phyloP scores from a whole-genome alignment of 2,797 vertebrate genomes.

The Sparus aurata region DNA sequence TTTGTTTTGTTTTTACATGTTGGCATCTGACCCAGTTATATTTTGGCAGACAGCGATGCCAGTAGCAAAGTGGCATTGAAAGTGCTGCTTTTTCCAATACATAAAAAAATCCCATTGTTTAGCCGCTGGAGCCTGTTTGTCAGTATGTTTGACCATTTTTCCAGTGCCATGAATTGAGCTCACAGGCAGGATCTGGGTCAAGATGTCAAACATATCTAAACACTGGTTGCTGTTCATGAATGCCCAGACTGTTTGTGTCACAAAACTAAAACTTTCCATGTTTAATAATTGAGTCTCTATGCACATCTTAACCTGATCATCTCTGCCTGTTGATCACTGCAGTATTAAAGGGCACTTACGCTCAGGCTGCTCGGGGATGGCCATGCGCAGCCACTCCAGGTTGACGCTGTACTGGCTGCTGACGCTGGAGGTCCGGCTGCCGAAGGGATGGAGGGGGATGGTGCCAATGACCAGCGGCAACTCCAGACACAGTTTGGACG shows the following conservation, averaged over 20 bases:
- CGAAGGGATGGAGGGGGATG: conserved; percentile 93
- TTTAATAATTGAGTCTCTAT: background rate
- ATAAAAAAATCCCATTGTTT: background rate
- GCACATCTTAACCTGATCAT: background rate
- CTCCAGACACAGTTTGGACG: conserved; percentile 93
- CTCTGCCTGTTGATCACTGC: background rate
- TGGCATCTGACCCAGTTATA: conserved; percentile 3
- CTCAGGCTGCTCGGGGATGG: conserved; percentile 90
- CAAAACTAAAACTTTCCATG: background rate
- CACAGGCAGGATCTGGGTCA: background rate
- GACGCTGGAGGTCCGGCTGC: conserved; percentile 93
- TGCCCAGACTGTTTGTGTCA: background rate
- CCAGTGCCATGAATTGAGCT: background rate
- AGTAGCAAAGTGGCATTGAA: background rate
- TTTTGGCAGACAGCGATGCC: conserved; percentile 8
- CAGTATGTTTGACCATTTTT: background rate
- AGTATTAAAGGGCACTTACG: conserved; percentile 84
- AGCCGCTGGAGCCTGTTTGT: background rate
- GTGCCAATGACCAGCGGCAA: conserved; percentile 96
- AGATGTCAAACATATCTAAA: background rate
- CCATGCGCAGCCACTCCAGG: conserved; percentile 91
- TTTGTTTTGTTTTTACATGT: conserved; percentile 17
- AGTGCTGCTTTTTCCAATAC: background rate
- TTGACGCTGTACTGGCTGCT: conserved; percentile 93
- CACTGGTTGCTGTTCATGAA: background rate